Evolutionary conservation across 2,113 vertebrate genomes (phyloP), one percentile per base, ranked within the genome.

Genomic region (Lucifuga dentata): DNA sequence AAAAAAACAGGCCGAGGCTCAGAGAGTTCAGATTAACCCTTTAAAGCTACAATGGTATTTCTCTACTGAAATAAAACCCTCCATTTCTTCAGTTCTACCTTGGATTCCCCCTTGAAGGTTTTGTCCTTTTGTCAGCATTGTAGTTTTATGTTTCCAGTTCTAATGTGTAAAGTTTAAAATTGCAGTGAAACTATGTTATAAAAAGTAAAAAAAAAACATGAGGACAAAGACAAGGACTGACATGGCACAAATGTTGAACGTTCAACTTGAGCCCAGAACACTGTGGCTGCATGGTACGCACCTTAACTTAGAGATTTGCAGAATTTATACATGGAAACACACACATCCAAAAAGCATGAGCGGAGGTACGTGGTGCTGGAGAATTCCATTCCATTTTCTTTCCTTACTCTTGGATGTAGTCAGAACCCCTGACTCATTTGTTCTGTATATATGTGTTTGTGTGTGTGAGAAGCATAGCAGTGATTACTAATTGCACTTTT

Each of bases 1-100:
- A 68, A n/a, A 76, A 72, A 80, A 84, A 81, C 46, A 68, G 26
- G 17, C 52, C 48, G 52, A 75, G 74, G 60, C 61, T 45, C 64
- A 68, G 38, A 57, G 52, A 73, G 68, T 78, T 68, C 45, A 35
- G 41, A 72, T 83, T 77, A 81, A 83, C 81, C 62, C 74, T 61
- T 62, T 24, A 59, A 78, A 76, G 55, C 66, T 51, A 33, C 44
- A 20, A 5, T 17, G 23, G 49, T 52, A 50, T 53, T 80, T 73
- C 32, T 24, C 32, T 41, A 9, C 26, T n/a, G 55, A 59, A 46
- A 32, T 32, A 58, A 72, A 17, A 26, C 38, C 15, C 46, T 21
- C 1, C n/a, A 21, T 6, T 5, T 11, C 45, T 7, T 56, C 6
- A 70, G 12, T 35, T 13, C 9, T 11, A 20, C 11, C 7, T 24